Evolutionary conservation across 2,113 vertebrate species (phyloP), one percentile per base, ranked within the genome.

Genomic region (Mugil cephalus): DNA sequence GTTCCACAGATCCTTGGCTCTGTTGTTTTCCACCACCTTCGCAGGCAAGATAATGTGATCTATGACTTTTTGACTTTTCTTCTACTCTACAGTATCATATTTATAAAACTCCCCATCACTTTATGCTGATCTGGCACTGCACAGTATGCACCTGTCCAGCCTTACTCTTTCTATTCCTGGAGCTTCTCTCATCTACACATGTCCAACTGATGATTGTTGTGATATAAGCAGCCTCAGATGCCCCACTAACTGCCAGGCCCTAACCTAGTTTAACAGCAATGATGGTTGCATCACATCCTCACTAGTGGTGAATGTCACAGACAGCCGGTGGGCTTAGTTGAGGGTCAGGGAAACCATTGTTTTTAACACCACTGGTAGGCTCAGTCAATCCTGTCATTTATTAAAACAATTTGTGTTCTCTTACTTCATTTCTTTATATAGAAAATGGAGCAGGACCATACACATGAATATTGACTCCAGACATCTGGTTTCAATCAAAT

Each of bases 241-340:
- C 51, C 48, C 66, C 45, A 48, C 11, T 17, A 48, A 70, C 69
- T 42, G 39, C 34, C 61, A 30, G 42, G 45, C 19, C 35, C 47
- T 80, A 83, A 78, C 62, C 86, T 58, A 69, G 50, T 81, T 87
- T 81, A 86, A 69, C 56, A 58, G 75, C 69, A 74, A n/a, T 68
- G 62, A 43, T 35, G 53, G 67, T 84, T 74, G 69, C 81, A 71
- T 88, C 87, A 86, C 81, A 65, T 58, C 24, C 65, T 66, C 65
- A 56, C 73, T 72, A 36, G 72, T 65, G 76, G 82, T 69, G 80
- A 85, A 87, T 85, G 87, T 85, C 79, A 85, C 61, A 50, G 13
- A 51, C 74, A 47, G 82, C 79, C 74, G 55, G 62, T 69, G 73
- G 76, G 62, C 2, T 5, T 7, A 77, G 30, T 52, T 74, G 54